These are phyloP conservation scores for Cardiocondyla obscurior DNA, from an alignment of 1,140 invertebrate genomes.

Conservation along the genomic window DNA sequence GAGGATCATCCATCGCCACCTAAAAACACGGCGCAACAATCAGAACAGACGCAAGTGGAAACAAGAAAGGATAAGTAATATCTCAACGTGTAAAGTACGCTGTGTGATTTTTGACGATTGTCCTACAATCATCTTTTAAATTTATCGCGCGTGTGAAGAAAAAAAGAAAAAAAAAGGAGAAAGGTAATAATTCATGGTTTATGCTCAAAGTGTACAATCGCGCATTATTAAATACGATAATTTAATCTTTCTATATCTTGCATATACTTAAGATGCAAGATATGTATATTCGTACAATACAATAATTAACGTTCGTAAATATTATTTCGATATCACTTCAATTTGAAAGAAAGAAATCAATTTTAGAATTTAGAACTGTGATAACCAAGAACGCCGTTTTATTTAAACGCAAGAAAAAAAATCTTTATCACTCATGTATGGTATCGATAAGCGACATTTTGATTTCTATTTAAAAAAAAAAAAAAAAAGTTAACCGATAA, in stretches of 20 bases:
- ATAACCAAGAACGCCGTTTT: conserved; percentile 1
- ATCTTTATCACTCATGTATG: conserved; percentile 46
- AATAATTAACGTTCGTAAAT: not conserved
- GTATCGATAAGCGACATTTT: not conserved
- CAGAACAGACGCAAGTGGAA: conserved; percentile 77
- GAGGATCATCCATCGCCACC: conserved; percentile 86
- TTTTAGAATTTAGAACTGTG: not conserved
- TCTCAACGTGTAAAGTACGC: not conserved
- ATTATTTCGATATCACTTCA: not conserved
- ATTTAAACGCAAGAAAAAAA: conserved; percentile 8
- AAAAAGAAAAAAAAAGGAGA: not conserved
- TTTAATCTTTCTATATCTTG: conserved; percentile 28
- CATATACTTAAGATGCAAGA: not conserved
- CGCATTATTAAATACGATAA: conserved; percentile 36
- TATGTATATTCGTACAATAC: not conserved
- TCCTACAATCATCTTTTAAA: conserved; percentile 37
- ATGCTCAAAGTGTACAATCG: conserved; percentile 64
- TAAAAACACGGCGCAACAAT: conserved; percentile 42
- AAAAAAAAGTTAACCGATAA: not conserved
- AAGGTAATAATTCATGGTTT: conserved; percentile 35
- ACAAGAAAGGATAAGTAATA: conserved; percentile 82
- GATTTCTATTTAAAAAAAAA: not conserved
- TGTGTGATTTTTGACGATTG: not conserved
- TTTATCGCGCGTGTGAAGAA: conserved; percentile 22
- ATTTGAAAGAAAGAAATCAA: not conserved